Evolutionary conservation across 2,113 vertebrate species (phyloP), one percentile per base, ranked within the genome.

Genomic region (Gasterosteus aculeatus): DNA sequence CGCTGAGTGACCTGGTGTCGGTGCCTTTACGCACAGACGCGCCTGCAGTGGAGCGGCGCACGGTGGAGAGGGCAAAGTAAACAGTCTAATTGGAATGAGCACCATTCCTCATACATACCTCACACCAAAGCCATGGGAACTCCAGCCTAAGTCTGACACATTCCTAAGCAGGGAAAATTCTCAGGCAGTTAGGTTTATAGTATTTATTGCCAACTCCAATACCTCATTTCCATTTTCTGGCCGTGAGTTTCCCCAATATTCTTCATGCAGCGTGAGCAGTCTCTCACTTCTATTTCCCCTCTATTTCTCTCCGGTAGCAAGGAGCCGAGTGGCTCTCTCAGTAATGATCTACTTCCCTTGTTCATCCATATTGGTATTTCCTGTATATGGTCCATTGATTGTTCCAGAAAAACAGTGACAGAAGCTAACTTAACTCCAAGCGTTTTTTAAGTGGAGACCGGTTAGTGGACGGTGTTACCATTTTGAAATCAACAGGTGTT

Each of bases 401-500:
- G 87, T 89, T 89, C 89, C 88, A 89, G 78, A 90, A 88, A 87
- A 31, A 84, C 83, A 83, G 84, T 86, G 87, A 87, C 86, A 90
- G 85, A 84, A 89, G 86, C 87, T 85, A 66, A 64, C 69, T 33
- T 77, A 84, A 81, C 63, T 14, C 57, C 54, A 83, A 60, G 65
- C 69, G 6, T 22, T 63, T 83, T 88, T 71, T 79, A 81, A 89
- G 85, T 83, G 69, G 79, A 79, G 78, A 66, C 68, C 53, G 57
- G 70, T 79, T 66, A 68, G 82, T 83, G 81, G 80, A 56, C 72
- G 79, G 70, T 35, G 72, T 72, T 54, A 65, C 73, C 74, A 46
- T 81, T 89, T 76, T 75, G 35, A 60, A 91, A 92, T 91, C 88
- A 92, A 92, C 93, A 94, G 92, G 93, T 94, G 93, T 92, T 93